Evolutionary conservation across 2,888 invertebrate genomes (phyloP), one percentile per base, ranked within the genome.

Genomic region (Adelognathus sp.): DNA sequence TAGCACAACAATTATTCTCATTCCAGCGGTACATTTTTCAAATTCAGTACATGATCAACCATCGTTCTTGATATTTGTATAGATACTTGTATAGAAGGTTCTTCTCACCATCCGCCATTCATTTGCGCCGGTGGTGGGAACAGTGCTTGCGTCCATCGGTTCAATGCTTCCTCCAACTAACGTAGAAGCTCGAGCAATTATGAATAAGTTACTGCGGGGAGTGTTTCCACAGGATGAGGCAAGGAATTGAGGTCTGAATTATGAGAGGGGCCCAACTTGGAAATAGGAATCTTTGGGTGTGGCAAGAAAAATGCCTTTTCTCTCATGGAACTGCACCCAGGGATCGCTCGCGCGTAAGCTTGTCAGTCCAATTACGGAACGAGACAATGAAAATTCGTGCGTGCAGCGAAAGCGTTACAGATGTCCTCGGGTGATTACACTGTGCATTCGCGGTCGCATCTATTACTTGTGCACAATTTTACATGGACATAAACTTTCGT

Each of bases 151-250:
- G 16, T 39, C 14, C 7, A 44, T 5, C 27, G 33, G n/a, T 54
- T n/a, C 24, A 46, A 16, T 29, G 29, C 5, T 39, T 9, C 36
- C 27, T 44, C 46, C 44, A 46, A 58, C 50, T 66, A 58, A 60
- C 71, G 58, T 60, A 21, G 66, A 71, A 66, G 60, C 64, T 60
- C 29, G 1, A 2, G 52, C 71, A 70, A 70, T 71, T 70, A 66
- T 60, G 76, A 58, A 60, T 46, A 66, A 66, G 31, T 66, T 58
- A 60, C 64, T 64, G 27, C 70, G 39, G 60, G 71, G 64, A 64
- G 76, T 66, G 76, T 76, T 76, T 50, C 18, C n/a, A 52, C 31
- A 24, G 33, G 36, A 11, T 16, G 36, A 33, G 16, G 21, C 4
- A 33, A 50, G 1, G 21, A 50, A 39, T 41, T 44, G 58, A 56